These are phyloP conservation scores for Micromussa lordhowensis DNA, from an alignment of 92 coral and sea anemone species.

Conservation along the genomic window DNA sequence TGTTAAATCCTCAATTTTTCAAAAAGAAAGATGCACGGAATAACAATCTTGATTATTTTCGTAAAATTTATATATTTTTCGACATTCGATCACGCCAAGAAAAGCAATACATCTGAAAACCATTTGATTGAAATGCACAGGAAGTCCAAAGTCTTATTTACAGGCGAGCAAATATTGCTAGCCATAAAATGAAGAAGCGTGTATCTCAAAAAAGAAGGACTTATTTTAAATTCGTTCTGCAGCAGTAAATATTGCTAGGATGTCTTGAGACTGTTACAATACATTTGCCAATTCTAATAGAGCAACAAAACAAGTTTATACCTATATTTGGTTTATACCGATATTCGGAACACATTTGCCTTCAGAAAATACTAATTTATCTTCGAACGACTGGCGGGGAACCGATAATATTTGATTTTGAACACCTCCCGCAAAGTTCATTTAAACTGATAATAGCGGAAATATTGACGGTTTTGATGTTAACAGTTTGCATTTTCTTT, in stretches of 20 bases:
- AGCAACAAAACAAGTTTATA: no score
- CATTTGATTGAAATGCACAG: background rate
- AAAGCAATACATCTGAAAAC: background rate
- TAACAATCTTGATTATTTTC: background rate
- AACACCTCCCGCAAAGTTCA: background rate
- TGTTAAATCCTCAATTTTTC: no score
- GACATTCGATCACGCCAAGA: background rate
- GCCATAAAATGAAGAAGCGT: no score
- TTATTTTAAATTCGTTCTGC: background rate
- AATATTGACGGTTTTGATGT: background rate
- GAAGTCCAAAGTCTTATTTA: background rate
- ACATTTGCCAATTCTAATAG: no score
- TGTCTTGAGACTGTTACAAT: no score
- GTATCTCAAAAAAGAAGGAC: background rate
- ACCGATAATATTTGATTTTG: background rate
- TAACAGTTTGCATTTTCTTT: background rate
- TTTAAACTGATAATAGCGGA: background rate
- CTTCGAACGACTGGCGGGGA: no score
- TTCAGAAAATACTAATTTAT: no score
- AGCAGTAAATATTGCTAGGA: background rate
- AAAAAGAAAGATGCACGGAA: background rate
- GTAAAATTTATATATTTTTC: background rate
- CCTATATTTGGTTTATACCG: background rate
- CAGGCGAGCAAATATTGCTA: no score
- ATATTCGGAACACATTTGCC: no score